Evolutionary conservation across 2,888 invertebrate species (phyloP).

Genomic region (Lasioglossum villosulum): DNA sequence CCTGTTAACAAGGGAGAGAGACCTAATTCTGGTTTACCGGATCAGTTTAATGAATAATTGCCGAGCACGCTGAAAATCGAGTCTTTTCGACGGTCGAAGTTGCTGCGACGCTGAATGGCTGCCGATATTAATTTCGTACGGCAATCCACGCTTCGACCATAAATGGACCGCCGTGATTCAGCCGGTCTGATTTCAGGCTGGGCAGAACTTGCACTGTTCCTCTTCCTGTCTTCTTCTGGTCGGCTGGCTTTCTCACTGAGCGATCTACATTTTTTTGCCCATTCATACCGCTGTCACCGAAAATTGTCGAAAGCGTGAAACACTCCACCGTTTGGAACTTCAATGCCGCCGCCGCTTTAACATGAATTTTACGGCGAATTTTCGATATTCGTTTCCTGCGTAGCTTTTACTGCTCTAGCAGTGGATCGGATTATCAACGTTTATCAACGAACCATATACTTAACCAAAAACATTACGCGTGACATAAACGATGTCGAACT

Average conservation of each 20-base stretch:
- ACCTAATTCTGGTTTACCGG: not conserved
- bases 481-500: no score
- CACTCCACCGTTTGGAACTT: not conserved
- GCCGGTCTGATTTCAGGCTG: constrained; percentile 47
- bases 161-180: constrained; percentile 62
- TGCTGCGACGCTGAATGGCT: constrained; percentile 22
- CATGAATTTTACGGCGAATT: not conserved
- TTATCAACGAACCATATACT: no score
- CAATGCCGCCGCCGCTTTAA: not conserved
- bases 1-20: not conserved
- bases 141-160: constrained; percentile 51
- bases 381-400: not conserved
- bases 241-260: constrained; percentile 45
- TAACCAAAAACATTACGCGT: no score
- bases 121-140: constrained; percentile 55
- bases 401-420: no score
- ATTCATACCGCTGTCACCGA: constrained; percentile 20
- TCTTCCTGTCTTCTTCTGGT: constrained; percentile 33
- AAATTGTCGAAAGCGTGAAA: constrained; percentile 48
- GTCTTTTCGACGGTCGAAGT: constrained; percentile 20
- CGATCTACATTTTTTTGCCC: constrained; percentile 36
- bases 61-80: not conserved
- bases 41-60: not conserved
- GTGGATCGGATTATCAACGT: no score
- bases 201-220: constrained; percentile 49